Base-by-base conservation (phyloP, 2,888 invertebrate genomes). In the Psylliodes chrysocephalus region DNA sequence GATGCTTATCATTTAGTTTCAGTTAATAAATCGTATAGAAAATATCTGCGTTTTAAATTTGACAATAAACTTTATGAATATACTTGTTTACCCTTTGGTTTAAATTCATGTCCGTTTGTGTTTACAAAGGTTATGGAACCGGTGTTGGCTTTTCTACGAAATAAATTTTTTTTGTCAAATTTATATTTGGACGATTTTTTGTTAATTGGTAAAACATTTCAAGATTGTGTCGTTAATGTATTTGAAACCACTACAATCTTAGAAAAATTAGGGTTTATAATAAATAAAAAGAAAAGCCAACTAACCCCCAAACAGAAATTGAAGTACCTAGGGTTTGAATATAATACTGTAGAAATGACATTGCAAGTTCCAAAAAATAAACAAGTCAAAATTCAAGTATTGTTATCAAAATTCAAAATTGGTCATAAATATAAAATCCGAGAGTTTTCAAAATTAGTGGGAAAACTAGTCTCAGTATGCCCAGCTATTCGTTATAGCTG, bases 121-220 rank as follows among this genome's bases (percentile, higher is more conserved):
- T 73, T 73, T 49, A 75, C 73, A 6, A 74, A 75, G 46, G 28
- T 73, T n/a, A 35, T 73, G 25, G 70, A 68, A 60, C 65, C 69
- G 30, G 60, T 69, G n/a, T 17, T 69, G 5, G 25, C 25, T 17
- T 38, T 25, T 8, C 47, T 70, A 6, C 47, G 66, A 56, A 38
- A 33, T 35, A n/a, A 55, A 33, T 62, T 63, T 19, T 51, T 66
- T 15, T 49, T 38, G 6, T 66, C 55, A n/a, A 59, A 64, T 2
- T 63, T 61, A 8, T 70, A 68, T 33, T 46, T 72, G 22, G 68
- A 71, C 44, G 69, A 71, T 35, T 40, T 66, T 18, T 25, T 69
- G 10, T 7, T 67, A 8, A 17, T 62, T 17, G 44, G 53, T 2
- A 44, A 60, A 12, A n/a, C n/a, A n/a, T n/a, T n/a, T n/a, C n/a